Evolutionary conservation across 92 coral and sea anemone genomes (phyloP), one percentile per base, ranked within the genome.

Genomic region (Epizoanthus ramosus): DNA sequence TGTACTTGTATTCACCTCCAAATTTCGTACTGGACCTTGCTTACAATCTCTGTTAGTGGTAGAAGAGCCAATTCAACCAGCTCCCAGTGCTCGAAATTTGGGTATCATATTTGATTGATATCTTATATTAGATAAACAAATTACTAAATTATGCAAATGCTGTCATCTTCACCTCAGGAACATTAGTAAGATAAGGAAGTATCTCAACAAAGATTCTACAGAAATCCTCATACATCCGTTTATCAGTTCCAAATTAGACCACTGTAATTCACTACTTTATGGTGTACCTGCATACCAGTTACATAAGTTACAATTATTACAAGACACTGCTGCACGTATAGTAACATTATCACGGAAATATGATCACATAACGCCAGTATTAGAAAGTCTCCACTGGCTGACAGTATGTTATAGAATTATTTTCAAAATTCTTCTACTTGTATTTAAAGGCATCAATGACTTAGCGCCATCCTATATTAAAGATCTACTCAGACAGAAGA

Each of bases 251-350:
- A 52, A 71, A 35, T 71, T 79, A 41, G 84, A 79, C 69, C 53
- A 57, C 52, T 63, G 84, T 58, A 79, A 79, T 71, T 25, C 71
- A n/a, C 69, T 79, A 43, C 73, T 64, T 33, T 79, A 79, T 61
- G 83, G 83, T 25, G 21, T 77, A 31, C 83, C 83, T 31, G 45
- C 31, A 21, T 21, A 35, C 39, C 45, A 52, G 71, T 57, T 77
- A 19, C n/a, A 58, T 41, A 77, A 77, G 64, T 45, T 77, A n/a
- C 83, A 75, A 56, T 43, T 45, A 33, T 43, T 79, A 35, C 83
- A 79, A 79, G 63, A 79, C 56, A 57, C 84, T 19, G 85, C 85
- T n/a, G 85, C 85, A 23, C 70, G 85, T 66, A 47, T 80, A 63
- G 41, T 80, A 39, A 39, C 72, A 35, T 37, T 22, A 73, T 63